phyloP scores from a whole-genome alignment of 2,888 invertebrate species.

The Melangyna quadrimaculata region DNA sequence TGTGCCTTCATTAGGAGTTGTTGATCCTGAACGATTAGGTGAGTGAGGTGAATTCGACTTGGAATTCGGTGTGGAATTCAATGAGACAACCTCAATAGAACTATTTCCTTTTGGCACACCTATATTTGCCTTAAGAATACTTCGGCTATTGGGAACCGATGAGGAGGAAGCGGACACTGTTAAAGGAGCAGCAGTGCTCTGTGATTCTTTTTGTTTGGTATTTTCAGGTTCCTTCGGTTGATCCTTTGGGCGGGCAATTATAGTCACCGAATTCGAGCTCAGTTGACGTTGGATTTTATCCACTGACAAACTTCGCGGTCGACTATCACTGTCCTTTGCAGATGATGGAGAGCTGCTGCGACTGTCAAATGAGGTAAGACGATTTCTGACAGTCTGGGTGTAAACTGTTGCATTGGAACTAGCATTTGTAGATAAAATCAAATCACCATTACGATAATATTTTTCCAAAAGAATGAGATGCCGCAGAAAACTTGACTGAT shows the following conservation, averaged over 20 bases:
- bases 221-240: constrained; percentile 37
- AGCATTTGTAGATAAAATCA: constrained; percentile 88
- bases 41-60: constrained; percentile 52
- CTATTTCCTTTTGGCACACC: constrained; percentile 66
- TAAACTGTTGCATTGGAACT: constrained; percentile 89
- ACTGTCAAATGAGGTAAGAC: constrained; percentile 89
- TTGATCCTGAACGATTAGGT: constrained; percentile 32
- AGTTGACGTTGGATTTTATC: constrained; percentile 79
- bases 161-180: constrained; percentile 59
- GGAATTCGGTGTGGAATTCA: constrained; percentile 67
- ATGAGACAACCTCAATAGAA: constrained; percentile 78
- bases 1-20: constrained; percentile 41
- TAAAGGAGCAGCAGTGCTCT: constrained; percentile 17
- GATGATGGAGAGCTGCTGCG: constrained; percentile 74
- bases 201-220: constrained; percentile 57
- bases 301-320: constrained; percentile 76
- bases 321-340: constrained; percentile 45
- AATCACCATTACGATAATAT: constrained; percentile 90
- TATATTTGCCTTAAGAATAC: constrained; percentile 79
- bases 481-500: constrained; percentile 91
- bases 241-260: constrained; percentile 77
- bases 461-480: constrained; percentile 91
- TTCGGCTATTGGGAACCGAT: constrained; percentile 76
- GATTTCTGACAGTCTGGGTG: constrained; percentile 89
- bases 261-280: constrained; percentile 79